These are phyloP conservation scores for Drosophila nannoptera DNA, from an alignment of 1,140 invertebrate genomes.

Conservation along the genomic window DNA sequence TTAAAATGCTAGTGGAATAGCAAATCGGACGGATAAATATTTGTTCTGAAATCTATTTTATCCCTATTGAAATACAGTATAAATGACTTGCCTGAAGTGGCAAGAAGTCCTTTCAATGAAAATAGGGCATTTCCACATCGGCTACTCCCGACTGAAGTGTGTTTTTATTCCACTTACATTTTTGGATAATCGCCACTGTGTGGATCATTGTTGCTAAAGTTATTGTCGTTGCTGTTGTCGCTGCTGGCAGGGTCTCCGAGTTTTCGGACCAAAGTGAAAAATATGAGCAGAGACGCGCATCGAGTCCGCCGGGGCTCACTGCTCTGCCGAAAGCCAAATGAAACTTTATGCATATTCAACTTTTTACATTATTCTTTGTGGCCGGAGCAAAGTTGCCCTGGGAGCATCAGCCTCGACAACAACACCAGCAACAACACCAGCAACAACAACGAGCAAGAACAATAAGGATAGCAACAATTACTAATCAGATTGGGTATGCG, in stretches of 20 bases:
- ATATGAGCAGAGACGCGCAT: conserved; percentile 2
- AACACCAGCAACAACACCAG: conserved; percentile 17
- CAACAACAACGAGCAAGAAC: conserved; percentile 24
- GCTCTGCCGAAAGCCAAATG: conserved; percentile 62
- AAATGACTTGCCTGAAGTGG: neutral
- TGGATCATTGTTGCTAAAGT: conserved; percentile 6
- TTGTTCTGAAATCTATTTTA: neutral
- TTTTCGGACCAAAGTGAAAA: conserved; percentile 33
- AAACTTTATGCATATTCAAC: conserved; percentile 75
- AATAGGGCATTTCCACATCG: neutral
- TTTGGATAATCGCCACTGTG: conserved; percentile 26
- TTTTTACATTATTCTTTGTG: conserved; percentile 76
- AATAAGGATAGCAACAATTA: conserved; percentile 15
- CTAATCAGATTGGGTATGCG: neutral
- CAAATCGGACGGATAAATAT: too few relatives aligned
- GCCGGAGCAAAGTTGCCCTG: conserved; percentile 53
- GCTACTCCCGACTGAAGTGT: neutral
- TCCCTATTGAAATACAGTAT: too few relatives aligned
- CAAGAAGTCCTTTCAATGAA: too few relatives aligned
- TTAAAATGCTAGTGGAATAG: too few relatives aligned
- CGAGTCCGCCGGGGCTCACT: conserved; percentile 14
- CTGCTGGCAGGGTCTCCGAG: conserved; percentile 18
- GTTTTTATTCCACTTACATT: conserved; percentile 19
- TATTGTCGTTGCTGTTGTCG: conserved; percentile 22
- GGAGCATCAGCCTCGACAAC: conserved; percentile 24